Base-by-base conservation (phyloP, 2,888 invertebrate species). In the Clitarchus hookeri region DNA sequence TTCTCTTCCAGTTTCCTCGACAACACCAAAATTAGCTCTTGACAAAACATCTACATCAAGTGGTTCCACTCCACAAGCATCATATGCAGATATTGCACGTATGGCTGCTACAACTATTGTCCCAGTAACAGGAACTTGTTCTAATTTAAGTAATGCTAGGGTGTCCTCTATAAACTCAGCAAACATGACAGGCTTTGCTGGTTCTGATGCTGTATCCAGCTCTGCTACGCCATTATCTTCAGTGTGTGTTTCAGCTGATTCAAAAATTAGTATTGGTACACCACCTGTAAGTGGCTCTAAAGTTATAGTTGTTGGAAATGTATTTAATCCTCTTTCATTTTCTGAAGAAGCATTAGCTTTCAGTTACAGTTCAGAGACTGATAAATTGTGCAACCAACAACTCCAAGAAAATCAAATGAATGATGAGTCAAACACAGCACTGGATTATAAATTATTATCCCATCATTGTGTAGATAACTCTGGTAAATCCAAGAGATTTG, bases 51-150 rank as follows among this genome's bases (percentile, higher is more conserved):
- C 89, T 13, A 89, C 89, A 23, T 90, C 90, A 13, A 89, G 89
- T 86, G 90, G 90, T 25, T 90, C 90, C 86, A 91, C 93, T 78
- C 93, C 93, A 23, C 93, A 93, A 90, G 94, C 94, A 83, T 96
- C 96, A 23, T 97, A 97, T 92, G 97, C 97, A 0, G 97, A 97
- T 90, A 97, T 97, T 89, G 95, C 97, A 85, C 94, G 95, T 89
- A 93, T 92, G 89, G 91, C 92, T 25, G 89, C 89, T 19, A 53
- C 80, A 27, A 78, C 86, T 88, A n/a, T 88, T 88, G 23, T 88
- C 88, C 87, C 88, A 79, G 85, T 65, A 65, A 65, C 65, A 65
- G 65, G 88, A 86, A 87, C 84, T 65, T 79, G 54, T 65, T 65
- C 65, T 65, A 65, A 23, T n/a, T 65, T 82, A 26, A 44, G 13